Percentiles rank a stretch among this genome's conserved stretches.
Conservation (phyloP, 2,113 vertebrate species). For the Myotis yumanensis region DNA sequence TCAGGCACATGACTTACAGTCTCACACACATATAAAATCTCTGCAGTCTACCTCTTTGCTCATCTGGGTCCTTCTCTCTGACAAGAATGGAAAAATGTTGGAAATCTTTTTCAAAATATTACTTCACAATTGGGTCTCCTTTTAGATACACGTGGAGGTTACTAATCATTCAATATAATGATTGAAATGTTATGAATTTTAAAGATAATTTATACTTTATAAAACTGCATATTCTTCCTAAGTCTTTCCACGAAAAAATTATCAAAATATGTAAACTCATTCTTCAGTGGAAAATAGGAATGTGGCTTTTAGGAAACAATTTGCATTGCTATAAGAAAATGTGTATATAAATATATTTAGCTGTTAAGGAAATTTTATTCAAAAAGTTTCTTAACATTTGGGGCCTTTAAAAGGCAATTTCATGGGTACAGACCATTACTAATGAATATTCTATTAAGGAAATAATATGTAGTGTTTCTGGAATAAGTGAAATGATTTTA, state of each 20-base stretch:
- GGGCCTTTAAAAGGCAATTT: background rate
- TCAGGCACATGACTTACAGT: constrained; percentile 44
- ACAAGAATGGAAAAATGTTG: background rate
- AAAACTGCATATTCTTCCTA: background rate
- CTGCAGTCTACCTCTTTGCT: background rate
- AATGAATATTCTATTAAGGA: background rate
- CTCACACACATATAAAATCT: constrained; percentile 58
- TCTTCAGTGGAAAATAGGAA: background rate
- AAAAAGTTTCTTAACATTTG: background rate
- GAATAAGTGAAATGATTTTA: background rate
- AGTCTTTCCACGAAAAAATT: background rate
- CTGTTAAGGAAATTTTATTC: background rate
- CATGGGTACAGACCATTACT: background rate
- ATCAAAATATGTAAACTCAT: background rate
- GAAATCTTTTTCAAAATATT: background rate
- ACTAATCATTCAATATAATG: background rate
- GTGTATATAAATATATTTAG: background rate
- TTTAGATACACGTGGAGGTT: background rate
- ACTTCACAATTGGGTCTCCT: background rate
- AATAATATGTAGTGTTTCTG: background rate
- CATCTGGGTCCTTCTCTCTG: background rate
- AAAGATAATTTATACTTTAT: background rate
- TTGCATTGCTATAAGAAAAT: background rate
- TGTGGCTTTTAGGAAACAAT: background rate
- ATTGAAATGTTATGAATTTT: background rate